Conservation (phyloP, 2,888 invertebrate species). For the Hirtodrosophila duncani region DNA sequence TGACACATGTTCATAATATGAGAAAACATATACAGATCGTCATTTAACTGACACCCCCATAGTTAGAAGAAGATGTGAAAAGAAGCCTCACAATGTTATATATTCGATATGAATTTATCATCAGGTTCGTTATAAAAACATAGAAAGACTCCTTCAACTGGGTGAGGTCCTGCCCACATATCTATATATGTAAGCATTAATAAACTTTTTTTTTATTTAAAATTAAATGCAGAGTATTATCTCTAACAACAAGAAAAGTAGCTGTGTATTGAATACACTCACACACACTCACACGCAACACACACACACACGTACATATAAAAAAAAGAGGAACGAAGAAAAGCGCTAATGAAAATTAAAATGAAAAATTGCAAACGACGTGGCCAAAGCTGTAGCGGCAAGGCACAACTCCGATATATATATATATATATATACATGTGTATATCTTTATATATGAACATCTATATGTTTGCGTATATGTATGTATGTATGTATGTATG, state of each 20-base stretch:
- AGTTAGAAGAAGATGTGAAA: too few relatives aligned
- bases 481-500: slow-evolving; percentile 21
- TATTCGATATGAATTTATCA: too few relatives aligned
- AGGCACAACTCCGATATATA: slow-evolving; percentile 10
- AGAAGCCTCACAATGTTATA: too few relatives aligned
- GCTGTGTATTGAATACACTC: slow-evolving; percentile 23
- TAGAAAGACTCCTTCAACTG: too few relatives aligned
- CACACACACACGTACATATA: slow-evolving; percentile 12
- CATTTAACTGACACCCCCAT: too few relatives aligned
- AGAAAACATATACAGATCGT: too few relatives aligned
- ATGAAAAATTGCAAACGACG: slow-evolving; percentile 77
- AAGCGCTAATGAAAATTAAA: slow-evolving; percentile 78
- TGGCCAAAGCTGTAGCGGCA: slow-evolving; percentile 46
- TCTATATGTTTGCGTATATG: slow-evolving; percentile 1
- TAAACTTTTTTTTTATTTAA: too few relatives aligned
- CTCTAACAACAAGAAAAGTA: slow-evolving; percentile 9
- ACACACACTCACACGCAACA: slow-evolving; percentile 27
- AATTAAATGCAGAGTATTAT: not conserved
- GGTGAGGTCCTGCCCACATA: too few relatives aligned
- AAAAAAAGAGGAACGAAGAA: slow-evolving; percentile 47
- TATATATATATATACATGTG: slow-evolving; percentile 19
- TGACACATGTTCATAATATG: too few relatives aligned
- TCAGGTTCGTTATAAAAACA: too few relatives aligned
- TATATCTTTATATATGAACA: too few relatives aligned
- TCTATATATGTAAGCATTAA: too few relatives aligned